phyloP scores from a whole-genome alignment of 2,888 invertebrate species.

The Apotomis turbidana region DNA sequence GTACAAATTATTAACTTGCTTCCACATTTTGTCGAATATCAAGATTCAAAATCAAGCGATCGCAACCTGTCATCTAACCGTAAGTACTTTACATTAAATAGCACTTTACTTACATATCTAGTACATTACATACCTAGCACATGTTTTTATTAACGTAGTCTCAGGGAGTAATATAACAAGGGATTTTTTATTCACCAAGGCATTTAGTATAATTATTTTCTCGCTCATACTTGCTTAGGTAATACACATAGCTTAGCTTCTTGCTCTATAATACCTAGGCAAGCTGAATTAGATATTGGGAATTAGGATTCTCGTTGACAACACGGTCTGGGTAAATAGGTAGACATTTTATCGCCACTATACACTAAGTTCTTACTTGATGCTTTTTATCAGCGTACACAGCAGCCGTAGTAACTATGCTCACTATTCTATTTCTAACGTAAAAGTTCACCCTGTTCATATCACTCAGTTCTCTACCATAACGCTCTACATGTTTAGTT shows the following conservation, averaged over 20 bases:
- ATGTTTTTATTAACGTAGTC: not conserved
- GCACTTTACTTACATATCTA: slow-evolving; percentile 2
- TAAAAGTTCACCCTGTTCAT: not conserved
- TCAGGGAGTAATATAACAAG: not conserved
- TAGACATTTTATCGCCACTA: slow-evolving; percentile 8
- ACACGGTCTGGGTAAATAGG: slow-evolving; percentile 1
- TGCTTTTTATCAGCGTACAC: slow-evolving; percentile 30
- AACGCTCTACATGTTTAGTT: not conserved
- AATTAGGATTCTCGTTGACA: slow-evolving; percentile 25
- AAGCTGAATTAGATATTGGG: slow-evolving; percentile 36
- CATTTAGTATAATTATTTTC: slow-evolving; percentile 1
- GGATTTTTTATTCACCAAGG: slow-evolving; percentile 6
- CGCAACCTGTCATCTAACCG: slow-evolving; percentile 5
- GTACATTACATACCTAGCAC: not conserved
- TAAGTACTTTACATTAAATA: slow-evolving; percentile 27
- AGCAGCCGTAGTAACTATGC: slow-evolving; percentile 27
- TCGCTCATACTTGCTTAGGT: slow-evolving; percentile 3
- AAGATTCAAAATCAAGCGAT: slow-evolving; percentile 15
- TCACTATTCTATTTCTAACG: not conserved
- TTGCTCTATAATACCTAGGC: slow-evolving; percentile 47
- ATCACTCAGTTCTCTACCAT: slow-evolving; percentile 3
- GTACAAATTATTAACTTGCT: slow-evolving; percentile 49
- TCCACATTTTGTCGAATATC: slow-evolving; percentile 48
- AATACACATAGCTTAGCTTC: slow-evolving; percentile 59
- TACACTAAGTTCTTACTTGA: slow-evolving; percentile 4